Evolutionary conservation across 2,113 vertebrate species (phyloP).

Genomic region (Callopanchax toddi): DNA sequence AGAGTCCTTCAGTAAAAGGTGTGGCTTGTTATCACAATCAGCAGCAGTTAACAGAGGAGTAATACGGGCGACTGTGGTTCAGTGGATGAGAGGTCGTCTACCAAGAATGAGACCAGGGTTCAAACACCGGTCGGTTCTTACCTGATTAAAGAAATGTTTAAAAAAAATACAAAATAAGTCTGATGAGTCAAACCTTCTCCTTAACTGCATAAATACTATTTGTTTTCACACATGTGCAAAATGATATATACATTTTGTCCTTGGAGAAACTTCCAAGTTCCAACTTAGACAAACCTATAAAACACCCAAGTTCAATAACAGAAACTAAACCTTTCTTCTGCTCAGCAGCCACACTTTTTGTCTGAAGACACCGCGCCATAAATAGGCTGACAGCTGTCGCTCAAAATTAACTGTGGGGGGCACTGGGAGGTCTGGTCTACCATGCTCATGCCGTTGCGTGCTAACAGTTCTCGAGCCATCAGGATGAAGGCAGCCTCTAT

Average conservation of each 20-base stretch:
- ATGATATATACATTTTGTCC: constrained; percentile 2
- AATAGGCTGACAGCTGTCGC: constrained; percentile 81
- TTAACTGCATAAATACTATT: constrained; percentile 49
- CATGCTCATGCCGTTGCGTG: constrained; percentile 58
- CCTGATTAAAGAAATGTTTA: too few species aligned
- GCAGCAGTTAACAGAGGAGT: too few species aligned
- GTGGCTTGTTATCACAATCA: constrained; percentile 21
- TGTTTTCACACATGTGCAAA: too few species aligned
- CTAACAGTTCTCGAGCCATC: constrained; percentile 73
- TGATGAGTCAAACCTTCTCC: constrained; percentile 3
- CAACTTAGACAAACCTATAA: neutral
- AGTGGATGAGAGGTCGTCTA: too few species aligned
- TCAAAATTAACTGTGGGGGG: constrained; percentile 57
- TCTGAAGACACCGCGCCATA: constrained; percentile 32
- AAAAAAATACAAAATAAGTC: constrained; percentile 17
- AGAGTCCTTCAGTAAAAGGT: constrained; percentile 21
- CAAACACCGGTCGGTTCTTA: too few species aligned
- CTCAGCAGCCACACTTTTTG: constrained; percentile 84
- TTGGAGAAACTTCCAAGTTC: neutral
- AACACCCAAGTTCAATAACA: neutral
- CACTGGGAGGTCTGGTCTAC: constrained; percentile 76
- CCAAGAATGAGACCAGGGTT: too few species aligned
- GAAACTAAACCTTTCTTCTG: neutral
- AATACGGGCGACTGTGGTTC: too few species aligned
- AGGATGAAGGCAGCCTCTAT: constrained; percentile 69